Conservation (phyloP, 2,797 vertebrate species). For the Sphenopsis melanotis region DNA sequence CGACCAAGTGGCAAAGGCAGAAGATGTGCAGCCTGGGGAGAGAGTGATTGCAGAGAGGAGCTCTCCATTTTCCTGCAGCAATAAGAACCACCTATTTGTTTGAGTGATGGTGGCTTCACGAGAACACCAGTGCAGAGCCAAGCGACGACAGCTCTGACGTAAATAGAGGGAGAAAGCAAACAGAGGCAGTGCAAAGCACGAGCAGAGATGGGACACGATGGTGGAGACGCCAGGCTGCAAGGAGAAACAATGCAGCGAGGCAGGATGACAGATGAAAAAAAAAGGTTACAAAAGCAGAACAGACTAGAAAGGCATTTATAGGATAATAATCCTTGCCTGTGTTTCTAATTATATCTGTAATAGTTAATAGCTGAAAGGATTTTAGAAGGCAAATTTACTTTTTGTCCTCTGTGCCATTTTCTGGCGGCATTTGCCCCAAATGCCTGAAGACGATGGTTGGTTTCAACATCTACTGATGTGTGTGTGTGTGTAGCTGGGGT, state of each 20-base stretch:
- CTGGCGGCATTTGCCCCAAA: not conserved
- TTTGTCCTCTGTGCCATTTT: conserved; percentile 23
- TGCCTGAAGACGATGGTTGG: not conserved
- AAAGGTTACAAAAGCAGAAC: conserved; percentile 56
- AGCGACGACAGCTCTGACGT: conserved; percentile 4
- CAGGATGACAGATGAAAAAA: not conserved
- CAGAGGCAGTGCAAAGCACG: not conserved
- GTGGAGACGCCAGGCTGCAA: conserved; percentile 13
- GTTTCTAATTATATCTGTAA: conserved; percentile 55
- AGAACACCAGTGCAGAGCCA: conserved; percentile 31
- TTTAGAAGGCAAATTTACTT: conserved; percentile 31
- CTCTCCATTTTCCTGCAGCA: not conserved
- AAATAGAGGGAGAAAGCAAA: conserved; percentile 30
- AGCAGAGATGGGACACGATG: not conserved
- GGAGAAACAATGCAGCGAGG: conserved; percentile 14
- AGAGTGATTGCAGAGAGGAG: not conserved
- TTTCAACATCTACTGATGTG: not conserved
- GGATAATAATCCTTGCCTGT: conserved; percentile 41
- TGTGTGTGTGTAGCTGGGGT: not conserved
- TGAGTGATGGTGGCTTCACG: conserved; percentile 22
- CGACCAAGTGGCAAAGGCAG: not conserved
- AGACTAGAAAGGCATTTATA: conserved; percentile 24
- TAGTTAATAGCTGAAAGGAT: conserved; percentile 34
- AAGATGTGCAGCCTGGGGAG: not conserved
- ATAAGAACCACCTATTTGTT: not conserved